Evolutionary conservation across 2,888 invertebrate species (phyloP), one percentile per base, ranked within the genome.

Genomic region (Ceramica pisi): DNA sequence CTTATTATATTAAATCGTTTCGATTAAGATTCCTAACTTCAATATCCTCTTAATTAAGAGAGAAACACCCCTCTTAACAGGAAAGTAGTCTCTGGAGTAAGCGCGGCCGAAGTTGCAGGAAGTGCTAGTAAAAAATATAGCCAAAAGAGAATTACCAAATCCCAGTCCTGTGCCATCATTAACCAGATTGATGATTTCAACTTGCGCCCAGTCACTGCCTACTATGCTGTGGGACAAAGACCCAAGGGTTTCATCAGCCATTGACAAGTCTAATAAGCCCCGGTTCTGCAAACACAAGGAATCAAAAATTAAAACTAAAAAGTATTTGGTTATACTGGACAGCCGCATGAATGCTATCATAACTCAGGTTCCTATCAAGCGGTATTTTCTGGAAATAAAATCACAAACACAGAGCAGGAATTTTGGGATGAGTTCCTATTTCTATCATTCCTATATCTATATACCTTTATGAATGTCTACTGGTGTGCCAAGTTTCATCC

Each of bases 161-260:
- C 99, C 99, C 85, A 99, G 97, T 44, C 99, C 99, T 74, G 99
- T 98, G 77, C 99, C 99, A 97, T 99, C 99, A 94, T 99, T 99
- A 59, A 99, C 98, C 81, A 99, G 96, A 92, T 99, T 99, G 87
- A 99, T 99, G 74, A 99, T 98, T 96, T 99, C 99, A 86, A 99
- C 98, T 95, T 99, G 99, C 26, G 98, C 98, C 98, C 99, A 99
- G 94, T 99, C 99, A 73, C 99, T 98, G 59, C 96, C 97, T 74
- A 98, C 94, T 77, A 96, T 95, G 80, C 94, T 95, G 75, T 94
- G 90, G 16, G 94, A 94, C 5, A 89, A 89, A 53, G 94, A 94
- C 19, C 92, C 92, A 53, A 95, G 81, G 62, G 96, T 95, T 80
- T 96, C 96, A 89, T 97, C 97, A 90, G 91, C 93, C 89, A 96